Conservation (phyloP, 2,113 vertebrate genomes). For the Myocastor coypus region DNA sequence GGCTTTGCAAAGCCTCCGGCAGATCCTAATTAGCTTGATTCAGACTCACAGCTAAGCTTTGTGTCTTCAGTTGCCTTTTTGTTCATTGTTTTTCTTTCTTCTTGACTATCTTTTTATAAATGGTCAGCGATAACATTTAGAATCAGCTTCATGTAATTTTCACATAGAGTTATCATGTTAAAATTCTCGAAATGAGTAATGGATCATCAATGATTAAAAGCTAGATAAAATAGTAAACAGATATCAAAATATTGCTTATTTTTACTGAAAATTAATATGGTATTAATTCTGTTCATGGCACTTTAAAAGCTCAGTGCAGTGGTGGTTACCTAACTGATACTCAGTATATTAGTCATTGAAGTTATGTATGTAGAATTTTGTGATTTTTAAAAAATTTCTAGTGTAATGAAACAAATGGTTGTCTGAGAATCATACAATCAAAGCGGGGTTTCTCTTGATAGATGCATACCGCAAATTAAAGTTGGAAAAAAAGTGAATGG, state of each 20-base stretch:
- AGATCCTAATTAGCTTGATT: slow-evolving; percentile 57
- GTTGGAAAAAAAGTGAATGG: neutral
- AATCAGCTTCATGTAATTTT: neutral
- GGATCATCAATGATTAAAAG: neutral
- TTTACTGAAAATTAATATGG: slow-evolving; percentile 2
- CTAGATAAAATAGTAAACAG: neutral
- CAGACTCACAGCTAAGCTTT: slow-evolving; percentile 17
- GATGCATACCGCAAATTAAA: neutral
- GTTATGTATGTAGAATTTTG: neutral
- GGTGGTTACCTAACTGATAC: neutral
- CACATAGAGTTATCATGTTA: neutral
- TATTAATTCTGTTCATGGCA: neutral
- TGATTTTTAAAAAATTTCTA: slow-evolving; percentile 38
- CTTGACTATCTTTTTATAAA: neutral
- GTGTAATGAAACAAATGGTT: neutral
- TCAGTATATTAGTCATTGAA: neutral
- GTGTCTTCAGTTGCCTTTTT: neutral
- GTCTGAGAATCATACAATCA: neutral
- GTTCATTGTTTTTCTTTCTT: neutral
- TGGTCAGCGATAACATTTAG: neutral
- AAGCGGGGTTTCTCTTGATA: neutral
- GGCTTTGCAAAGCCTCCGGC: slow-evolving; percentile 31
- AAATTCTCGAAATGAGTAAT: slow-evolving; percentile 3
- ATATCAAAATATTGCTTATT: slow-evolving; percentile 27
- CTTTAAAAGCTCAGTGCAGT: neutral